These are phyloP conservation scores for Chionis minor DNA, from an alignment of 2,113 vertebrate genomes.

Conservation along the genomic window DNA sequence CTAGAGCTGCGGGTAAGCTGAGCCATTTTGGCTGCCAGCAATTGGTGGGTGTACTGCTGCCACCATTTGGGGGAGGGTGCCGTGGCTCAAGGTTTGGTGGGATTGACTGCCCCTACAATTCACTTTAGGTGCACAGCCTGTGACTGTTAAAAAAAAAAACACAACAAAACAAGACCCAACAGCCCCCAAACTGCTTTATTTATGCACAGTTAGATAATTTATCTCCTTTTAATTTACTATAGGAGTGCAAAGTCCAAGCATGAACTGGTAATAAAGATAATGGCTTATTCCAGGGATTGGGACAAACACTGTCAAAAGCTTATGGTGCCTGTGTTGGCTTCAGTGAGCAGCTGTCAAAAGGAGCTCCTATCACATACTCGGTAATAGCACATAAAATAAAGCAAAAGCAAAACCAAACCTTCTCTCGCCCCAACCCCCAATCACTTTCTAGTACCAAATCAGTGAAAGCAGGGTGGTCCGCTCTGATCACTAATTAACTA, in stretches of 20 bases:
- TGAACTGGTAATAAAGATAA: background rate
- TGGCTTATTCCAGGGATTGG: background rate
- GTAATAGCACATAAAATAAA: background rate
- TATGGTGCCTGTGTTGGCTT: fast-evolving
- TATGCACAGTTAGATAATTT: background rate
- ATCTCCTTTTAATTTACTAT: background rate
- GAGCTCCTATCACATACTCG: fast-evolving
- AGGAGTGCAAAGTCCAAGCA: background rate
- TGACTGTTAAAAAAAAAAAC: background rate
- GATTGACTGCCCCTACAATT: background rate
- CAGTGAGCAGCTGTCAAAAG: background rate
- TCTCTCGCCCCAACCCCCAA: background rate
- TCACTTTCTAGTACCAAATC: background rate
- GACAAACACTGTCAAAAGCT: background rate
- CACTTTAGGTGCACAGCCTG: background rate
- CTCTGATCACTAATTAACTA: background rate
- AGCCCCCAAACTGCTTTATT: background rate
- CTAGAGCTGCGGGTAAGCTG: background rate
- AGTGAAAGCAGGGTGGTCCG: background rate
- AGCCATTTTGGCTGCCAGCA: background rate
- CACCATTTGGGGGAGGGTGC: no score
- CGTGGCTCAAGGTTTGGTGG: background rate
- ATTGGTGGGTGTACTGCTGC: background rate
- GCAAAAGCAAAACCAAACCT: background rate
- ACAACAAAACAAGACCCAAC: background rate